Evolutionary conservation across 2,797 vertebrate species (phyloP), one percentile per base, ranked within the genome.

Genomic region (Diceros bicornis): DNA sequence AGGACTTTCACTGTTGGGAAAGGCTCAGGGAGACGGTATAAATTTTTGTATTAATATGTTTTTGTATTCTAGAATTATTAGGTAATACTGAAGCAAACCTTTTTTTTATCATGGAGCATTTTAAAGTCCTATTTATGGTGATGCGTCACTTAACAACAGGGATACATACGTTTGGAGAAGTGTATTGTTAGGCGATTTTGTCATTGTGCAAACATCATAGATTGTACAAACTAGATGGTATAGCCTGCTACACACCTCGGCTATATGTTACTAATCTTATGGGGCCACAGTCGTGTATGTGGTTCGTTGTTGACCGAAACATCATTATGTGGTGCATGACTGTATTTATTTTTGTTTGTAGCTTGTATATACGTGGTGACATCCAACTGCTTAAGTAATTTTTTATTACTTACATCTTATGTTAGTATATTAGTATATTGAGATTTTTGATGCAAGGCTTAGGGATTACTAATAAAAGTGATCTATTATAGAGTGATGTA

Each of bases 391-490:
- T 89, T 79, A 55, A 57, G 47, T 57, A 68, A 82, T 62, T 74
- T 75, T 75, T 91, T 44, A 69, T 44, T 41, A 27, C 41, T 96
- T 69, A 82, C 37, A 21, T 82, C 62, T 84, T 84, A 25, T 69
- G 23, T 72, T 82, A 52, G 44, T 95, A 29, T 75, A 23, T 86
- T 89, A 47, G 55, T 34, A 21, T 72, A 20, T 84, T 12, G 37
- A 94, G 82, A 68, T 83, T 94, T 93, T 95, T 79, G 23, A 55
- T 89, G 79, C 25, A 81, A 89, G 94, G 32, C 18, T 6, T 77
- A 81, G 79, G 47, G 55, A 88, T 97, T 83, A 66, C 25, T 92
- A 68, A 85, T 87, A 71, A 96, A 79, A 93, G 69, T 96, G 37
- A 47, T 23, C 14, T 92, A 37, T 55, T 86, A 23, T 1, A 62